Conservation (phyloP, 2,113 vertebrate species). For the Tringa solitaria region DNA sequence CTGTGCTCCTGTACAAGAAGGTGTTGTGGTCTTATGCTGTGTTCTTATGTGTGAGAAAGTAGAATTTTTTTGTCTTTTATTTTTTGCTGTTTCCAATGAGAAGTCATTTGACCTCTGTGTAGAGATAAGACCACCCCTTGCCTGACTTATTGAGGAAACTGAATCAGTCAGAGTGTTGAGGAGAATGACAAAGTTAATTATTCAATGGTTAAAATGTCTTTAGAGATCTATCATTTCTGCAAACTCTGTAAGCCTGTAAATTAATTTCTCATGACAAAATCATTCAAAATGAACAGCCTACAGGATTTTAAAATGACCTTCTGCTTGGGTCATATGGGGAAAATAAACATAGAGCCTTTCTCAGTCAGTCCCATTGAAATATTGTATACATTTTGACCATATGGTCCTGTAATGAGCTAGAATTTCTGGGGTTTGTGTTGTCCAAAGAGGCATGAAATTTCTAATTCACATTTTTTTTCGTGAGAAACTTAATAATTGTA, state of each 20-base stretch:
- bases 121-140: background rate
- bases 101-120: background rate
- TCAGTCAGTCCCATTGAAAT: background rate
- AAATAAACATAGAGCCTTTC: background rate
- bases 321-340: background rate
- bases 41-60: background rate
- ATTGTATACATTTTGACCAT: background rate
- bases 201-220: constrained; percentile 29
- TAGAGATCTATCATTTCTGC: constrained; percentile 28
- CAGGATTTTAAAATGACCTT: constrained; percentile 51
- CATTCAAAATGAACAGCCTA: constrained; percentile 32
- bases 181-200: constrained; percentile 49
- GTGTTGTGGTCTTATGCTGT: background rate
- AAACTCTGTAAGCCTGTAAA: constrained; percentile 22
- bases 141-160: background rate
- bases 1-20: background rate
- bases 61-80: background rate
- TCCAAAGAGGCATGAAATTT: rapidly evolving
- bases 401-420: too few species aligned
- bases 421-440: background rate
- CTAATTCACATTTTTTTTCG: background rate
- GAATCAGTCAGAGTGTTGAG: constrained; percentile 6
- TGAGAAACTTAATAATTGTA: background rate
- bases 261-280: constrained; percentile 60
- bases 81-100: background rate